Conservation (phyloP, 2,888 invertebrate genomes). For the Nipponacmea schrenckii region DNA sequence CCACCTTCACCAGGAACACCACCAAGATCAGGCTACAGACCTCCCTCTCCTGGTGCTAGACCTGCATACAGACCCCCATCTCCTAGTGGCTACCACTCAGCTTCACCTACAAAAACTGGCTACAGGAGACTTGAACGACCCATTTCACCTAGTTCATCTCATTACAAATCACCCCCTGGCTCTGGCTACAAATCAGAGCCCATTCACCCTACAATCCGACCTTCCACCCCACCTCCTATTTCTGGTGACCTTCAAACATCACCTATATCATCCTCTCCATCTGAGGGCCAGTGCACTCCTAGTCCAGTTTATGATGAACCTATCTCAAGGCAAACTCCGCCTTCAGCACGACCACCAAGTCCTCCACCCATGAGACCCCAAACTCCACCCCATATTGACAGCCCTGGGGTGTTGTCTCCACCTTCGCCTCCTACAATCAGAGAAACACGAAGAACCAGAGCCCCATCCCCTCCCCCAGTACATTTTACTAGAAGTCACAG, state of each 20-base stretch:
- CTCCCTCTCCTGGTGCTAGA: background rate
- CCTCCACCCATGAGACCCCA: background rate
- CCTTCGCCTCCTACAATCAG: conserved; percentile 30
- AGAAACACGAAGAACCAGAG: conserved; percentile 25
- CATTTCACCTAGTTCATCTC: background rate
- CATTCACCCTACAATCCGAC: background rate
- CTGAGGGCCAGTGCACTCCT: background rate
- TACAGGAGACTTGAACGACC: background rate
- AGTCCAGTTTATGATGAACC: background rate
- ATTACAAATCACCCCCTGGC: background rate
- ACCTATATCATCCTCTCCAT: background rate
- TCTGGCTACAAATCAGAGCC: background rate
- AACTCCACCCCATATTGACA: background rate
- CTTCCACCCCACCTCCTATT: conserved; percentile 3
- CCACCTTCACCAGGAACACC: conserved; percentile 6
- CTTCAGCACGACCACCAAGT: conserved; percentile 2
- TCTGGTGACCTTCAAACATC: background rate
- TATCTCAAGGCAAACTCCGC: background rate
- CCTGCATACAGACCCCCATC: conserved; percentile 4
- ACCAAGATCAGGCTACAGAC: conserved; percentile 9
- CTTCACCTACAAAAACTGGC: background rate
- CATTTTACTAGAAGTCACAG: conserved; percentile 24
- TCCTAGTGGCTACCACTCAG: conserved; percentile 30
- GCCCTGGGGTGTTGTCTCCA: conserved; percentile 10
- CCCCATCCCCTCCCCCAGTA: conserved; percentile 19